These are phyloP conservation scores for Megaleporinus macrocephalus DNA, from an alignment of 2,113 vertebrate genomes.

Conservation along the genomic window DNA sequence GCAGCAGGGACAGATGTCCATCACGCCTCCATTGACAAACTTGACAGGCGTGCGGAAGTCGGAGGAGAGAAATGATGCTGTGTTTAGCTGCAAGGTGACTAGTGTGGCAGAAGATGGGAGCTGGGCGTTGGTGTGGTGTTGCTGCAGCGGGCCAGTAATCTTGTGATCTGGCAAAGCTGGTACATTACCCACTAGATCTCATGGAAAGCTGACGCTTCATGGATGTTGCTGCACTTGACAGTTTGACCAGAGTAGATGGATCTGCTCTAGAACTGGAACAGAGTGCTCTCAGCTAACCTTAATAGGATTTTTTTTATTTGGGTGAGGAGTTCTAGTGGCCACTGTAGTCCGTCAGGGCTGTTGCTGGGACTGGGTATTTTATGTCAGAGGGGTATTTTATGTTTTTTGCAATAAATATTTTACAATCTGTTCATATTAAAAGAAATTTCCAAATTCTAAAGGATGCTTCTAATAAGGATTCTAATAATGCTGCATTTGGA, in stretches of 20 bases:
- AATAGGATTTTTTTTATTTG: not conserved
- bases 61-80: not conserved
- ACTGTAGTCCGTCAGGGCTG: too few species aligned
- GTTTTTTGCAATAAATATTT: too few species aligned
- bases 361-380: too few species aligned
- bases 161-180: not conserved
- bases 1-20: conserved; percentile 27
- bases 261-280: not conserved
- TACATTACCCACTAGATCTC: not conserved
- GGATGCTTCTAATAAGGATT: too few species aligned
- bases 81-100: not conserved
- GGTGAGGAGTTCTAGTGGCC: not conserved
- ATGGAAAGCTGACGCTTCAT: not conserved
- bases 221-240: not conserved
- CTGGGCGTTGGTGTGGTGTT: not conserved
- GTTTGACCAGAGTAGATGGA: conserved; percentile 11
- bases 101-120: not conserved
- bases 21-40: conserved; percentile 20
- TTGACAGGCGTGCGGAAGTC: conserved; percentile 22
- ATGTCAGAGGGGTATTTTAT: too few species aligned
- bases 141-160: not conserved
- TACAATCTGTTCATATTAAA: too few species aligned
- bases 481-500: too few species aligned
- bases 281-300: not conserved
- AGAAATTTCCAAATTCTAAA: too few species aligned